Evolutionary conservation across 2,113 vertebrate species (phyloP), one percentile per base, ranked within the genome.

Genomic region (Delphinus delphis): DNA sequence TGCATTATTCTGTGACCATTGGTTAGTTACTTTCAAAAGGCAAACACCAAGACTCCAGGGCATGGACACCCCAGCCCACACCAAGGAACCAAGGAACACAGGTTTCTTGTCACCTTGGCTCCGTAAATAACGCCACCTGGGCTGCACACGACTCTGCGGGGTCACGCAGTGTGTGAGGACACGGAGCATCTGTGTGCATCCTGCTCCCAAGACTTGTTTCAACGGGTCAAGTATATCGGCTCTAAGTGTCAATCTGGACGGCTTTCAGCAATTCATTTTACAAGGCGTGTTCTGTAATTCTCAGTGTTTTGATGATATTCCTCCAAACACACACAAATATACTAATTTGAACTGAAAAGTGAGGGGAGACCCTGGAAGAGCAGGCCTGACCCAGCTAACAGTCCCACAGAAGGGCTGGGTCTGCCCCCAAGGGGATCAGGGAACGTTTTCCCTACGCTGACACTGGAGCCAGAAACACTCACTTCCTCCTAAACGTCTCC

Each of bases 401-500:
- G 31, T 28, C n/a, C 38, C 21, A 26, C 9, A 41, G 77, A 1
- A 25, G 60, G 26, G 2, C 2, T 6, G 15, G 38, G 31, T 55
- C 5, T 50, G 26, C 50, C 12, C 15, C 11, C 1, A 2, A 28
- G 38, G 41, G 12, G 18, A 47, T 4, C 12, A 1, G 11, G n/a
- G 31, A 26, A 15, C 26, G 0, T 18, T 0, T 5, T 76, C 38
- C 60, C 47, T 20, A 17, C 14, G 3, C 2, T 6, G 31, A 65
- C 62, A 23, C 44, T 1, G 47, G 5, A 21, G 36, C 44, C 41
- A 70, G 33, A 81, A 53, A 25, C 11, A 98, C 99, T 98, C 96
- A 99, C 99, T 99, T 99, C 92, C 98, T 98, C 76, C 95, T 95
- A 80, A 98, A 98, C 0, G 74, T 80, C 28, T 98, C 98, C 90